Percentiles rank a stretch among this genome's conserved stretches.
phyloP scores from a whole-genome alignment of 2,888 invertebrate species.

The Dorcus parallelipipedus region DNA sequence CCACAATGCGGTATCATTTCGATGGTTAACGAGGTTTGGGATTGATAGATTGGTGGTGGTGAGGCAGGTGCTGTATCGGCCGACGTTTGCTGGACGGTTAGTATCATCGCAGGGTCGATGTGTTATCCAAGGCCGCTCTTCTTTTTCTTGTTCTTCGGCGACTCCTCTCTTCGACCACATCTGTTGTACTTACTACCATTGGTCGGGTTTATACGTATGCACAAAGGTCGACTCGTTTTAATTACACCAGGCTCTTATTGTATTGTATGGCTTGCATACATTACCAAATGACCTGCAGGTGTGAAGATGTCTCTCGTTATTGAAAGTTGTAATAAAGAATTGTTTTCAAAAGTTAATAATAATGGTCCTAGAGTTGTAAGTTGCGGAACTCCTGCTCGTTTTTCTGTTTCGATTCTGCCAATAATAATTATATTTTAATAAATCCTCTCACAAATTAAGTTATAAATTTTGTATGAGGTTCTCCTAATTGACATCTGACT shows the following conservation, averaged over 20 bases:
- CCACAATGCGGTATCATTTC: constrained; percentile 20
- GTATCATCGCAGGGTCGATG: constrained; percentile 27
- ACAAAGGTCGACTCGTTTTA: constrained; percentile 1
- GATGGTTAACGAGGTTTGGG: constrained; percentile 19
- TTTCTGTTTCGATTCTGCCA: no score
- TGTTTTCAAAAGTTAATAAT: neutral
- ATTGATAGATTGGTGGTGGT: constrained; percentile 17
- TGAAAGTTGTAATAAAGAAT: neutral
- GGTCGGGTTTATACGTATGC: neutral
- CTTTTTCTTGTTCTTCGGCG: constrained; percentile 14
- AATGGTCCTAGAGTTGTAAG: neutral
- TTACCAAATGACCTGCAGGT: neutral
- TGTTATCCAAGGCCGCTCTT: constrained; percentile 28
- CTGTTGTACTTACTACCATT: neutral
- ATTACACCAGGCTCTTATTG: neutral
- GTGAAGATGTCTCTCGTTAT: neutral
- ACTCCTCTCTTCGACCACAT: neutral
- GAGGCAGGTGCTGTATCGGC: constrained; percentile 28
- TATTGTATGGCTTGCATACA: neutral
- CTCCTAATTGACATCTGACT: no score
- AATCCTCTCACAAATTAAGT: no score
- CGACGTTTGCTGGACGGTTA: constrained; percentile 24
- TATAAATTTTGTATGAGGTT: no score
- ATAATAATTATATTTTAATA: no score
- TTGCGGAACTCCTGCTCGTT: no score